phyloP scores from a whole-genome alignment of 2,888 invertebrate species.

The Oxytorus armatus region DNA sequence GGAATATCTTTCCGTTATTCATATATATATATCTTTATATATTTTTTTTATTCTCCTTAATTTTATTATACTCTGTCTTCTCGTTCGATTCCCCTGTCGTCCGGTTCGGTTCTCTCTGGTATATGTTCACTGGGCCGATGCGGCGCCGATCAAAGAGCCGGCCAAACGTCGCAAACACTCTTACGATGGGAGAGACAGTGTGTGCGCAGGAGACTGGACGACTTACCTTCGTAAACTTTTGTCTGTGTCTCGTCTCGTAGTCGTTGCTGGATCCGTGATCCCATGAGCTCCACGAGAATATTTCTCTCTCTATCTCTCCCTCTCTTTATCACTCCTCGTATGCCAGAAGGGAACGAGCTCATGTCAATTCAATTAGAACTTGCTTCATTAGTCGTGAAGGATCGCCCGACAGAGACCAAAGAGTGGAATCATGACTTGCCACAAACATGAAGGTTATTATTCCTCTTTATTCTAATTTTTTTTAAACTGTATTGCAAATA shows the following conservation, averaged over 20 bases:
- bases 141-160: conserved; percentile 62
- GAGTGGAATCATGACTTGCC: conserved; percentile 4
- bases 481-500: too few species aligned
- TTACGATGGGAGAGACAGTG: conserved; percentile 27
- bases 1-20: conserved; percentile 30
- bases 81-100: conserved; percentile 41
- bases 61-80: conserved; percentile 32
- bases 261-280: conserved; percentile 15
- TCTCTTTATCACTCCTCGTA: too few species aligned
- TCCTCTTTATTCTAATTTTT: too few species aligned
- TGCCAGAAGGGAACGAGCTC: conserved; percentile 17
- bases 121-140: conserved; percentile 34
- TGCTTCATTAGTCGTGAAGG: conserved; percentile 53
- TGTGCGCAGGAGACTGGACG: conserved; percentile 38
- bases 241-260: conserved; percentile 23
- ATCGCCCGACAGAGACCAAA: conserved; percentile 2
- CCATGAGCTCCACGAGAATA: conserved; percentile 7
- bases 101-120: conserved; percentile 18
- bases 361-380: conserved; percentile 53
- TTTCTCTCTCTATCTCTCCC: conserved; percentile 8
- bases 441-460: not conserved
- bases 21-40: not conserved
- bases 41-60: conserved; percentile 13
- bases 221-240: conserved; percentile 47
- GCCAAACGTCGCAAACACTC: conserved; percentile 55